These are phyloP conservation scores for Aselliscus stoliczkanus DNA, from an alignment of 2,797 vertebrate species.

Conservation along the genomic window DNA sequence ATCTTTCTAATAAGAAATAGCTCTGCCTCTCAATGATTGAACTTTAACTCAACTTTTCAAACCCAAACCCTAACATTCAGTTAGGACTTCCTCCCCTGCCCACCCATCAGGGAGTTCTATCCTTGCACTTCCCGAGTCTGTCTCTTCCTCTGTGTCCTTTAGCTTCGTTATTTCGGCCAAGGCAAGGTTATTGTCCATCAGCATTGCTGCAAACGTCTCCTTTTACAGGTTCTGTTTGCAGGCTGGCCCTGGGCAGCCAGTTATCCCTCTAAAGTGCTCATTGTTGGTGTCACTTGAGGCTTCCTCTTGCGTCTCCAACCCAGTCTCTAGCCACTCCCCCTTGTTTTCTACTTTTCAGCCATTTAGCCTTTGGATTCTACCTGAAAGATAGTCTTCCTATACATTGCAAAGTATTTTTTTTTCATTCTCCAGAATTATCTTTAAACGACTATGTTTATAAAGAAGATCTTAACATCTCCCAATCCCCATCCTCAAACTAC, in stretches of 20 bases:
- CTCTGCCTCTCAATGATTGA: too few relatives aligned
- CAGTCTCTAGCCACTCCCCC: neutral
- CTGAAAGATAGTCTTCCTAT: neutral
- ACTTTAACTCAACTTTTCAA: neutral
- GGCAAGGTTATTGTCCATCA: neutral
- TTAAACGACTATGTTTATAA: neutral
- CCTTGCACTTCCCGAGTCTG: accelerated
- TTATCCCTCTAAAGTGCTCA: neutral
- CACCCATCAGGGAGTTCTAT: accelerated
- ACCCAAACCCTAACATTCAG: neutral
- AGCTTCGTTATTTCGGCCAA: accelerated
- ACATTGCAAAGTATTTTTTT: neutral
- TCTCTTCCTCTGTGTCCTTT: accelerated
- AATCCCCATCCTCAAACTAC: neutral
- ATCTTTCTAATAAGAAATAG: neutral
- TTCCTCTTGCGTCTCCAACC: too few relatives aligned
- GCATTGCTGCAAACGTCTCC: accelerated
- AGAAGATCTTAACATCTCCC: neutral
- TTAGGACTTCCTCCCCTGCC: neutral
- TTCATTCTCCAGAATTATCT: neutral
- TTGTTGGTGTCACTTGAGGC: too few relatives aligned
- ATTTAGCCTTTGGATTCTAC: neutral
- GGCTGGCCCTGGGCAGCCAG: neutral
- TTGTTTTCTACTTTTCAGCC: neutral
- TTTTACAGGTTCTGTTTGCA: neutral